phyloP scores from a whole-genome alignment of 1,140 invertebrate genomes.

The Tyrophagus putrescentiae region DNA sequence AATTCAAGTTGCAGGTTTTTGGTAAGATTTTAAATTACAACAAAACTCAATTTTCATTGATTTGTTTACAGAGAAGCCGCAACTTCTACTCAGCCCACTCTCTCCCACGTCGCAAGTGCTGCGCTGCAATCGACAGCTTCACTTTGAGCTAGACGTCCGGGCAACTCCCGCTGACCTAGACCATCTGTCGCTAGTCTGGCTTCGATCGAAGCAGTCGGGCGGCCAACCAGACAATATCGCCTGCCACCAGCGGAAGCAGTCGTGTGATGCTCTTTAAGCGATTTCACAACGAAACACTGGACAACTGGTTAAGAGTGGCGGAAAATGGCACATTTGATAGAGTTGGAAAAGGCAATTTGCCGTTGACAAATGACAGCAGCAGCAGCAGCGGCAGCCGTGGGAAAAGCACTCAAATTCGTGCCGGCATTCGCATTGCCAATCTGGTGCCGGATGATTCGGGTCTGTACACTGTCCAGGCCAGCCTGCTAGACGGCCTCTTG shows the following conservation, averaged over 20 bases:
- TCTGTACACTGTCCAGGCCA: neutral
- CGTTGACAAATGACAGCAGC: neutral
- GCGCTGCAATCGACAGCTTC: neutral
- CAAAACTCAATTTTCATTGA: neutral
- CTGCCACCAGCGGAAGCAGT: conserved; percentile 1
- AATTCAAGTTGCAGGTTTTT: neutral
- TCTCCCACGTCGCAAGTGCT: neutral
- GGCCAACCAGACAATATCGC: neutral
- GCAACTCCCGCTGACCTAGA: neutral
- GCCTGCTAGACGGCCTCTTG: neutral
- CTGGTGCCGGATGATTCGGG: neutral
- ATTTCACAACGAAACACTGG: neutral
- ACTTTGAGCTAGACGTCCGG: neutral
- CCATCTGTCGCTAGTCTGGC: neutral
- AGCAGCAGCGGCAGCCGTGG: neutral
- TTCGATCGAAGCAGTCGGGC: neutral
- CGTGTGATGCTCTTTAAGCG: neutral
- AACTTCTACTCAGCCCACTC: neutral
- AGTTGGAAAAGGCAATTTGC: no score
- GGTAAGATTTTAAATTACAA: conserved; percentile 6
- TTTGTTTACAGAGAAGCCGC: neutral
- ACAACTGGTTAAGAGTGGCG: no score
- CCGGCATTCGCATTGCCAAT: neutral
- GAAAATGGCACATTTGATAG: no score
- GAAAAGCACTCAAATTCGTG: neutral